Base-by-base conservation (phyloP, 2,797 vertebrate species). In the Darevskia mixta region DNA sequence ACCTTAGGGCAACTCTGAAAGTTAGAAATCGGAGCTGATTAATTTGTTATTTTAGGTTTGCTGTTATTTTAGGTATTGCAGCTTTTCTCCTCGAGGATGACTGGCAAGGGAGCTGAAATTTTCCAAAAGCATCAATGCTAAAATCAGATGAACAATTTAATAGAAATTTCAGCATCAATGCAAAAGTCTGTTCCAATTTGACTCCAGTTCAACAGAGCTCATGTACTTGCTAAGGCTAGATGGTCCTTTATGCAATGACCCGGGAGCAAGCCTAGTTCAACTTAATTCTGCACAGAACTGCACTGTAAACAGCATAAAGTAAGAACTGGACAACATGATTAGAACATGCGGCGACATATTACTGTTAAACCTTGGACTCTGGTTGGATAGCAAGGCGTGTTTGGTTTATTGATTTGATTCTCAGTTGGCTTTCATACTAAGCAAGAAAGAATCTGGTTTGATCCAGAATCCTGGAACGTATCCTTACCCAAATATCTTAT, bases 1-100 rank as follows among this genome's bases (percentile, higher is more conserved):
- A 96, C 94, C 93, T 93, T 92, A 89, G 90, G 94, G 94, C 86
- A 94, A 90, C 90, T 93, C 95, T 93, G 95, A 89, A 18, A 94
- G 90, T 90, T 92, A 90, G 88, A 90, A 91, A 92, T 90, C 20
- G 92, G 93, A 95, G 93, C 91, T 90, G 88, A 93, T 96, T 94
- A 3, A 95, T 95, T 94, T 92, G 90, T 88, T 91, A 89, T 89
- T 90, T 83, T 94, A 92, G 92, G 58, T 92, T 94, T 92, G 92
- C 85, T 55, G 0, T 78, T 35, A 35, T 35, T 35, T 35, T 35
- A 76, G 1, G 85, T 45, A 79, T 10, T 25, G 75, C 45, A 81
- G 76, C 95, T 92, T 93, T 92, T 27, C 41, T 69, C 81, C 2
- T 91, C 85, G 72, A 81, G 90, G 55, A 76, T 91, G 87, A 58